Percentiles rank a stretch among this genome's conserved stretches.
phyloP scores from a whole-genome alignment of 2,888 invertebrate species.

The Drosophila kanekoi region DNA sequence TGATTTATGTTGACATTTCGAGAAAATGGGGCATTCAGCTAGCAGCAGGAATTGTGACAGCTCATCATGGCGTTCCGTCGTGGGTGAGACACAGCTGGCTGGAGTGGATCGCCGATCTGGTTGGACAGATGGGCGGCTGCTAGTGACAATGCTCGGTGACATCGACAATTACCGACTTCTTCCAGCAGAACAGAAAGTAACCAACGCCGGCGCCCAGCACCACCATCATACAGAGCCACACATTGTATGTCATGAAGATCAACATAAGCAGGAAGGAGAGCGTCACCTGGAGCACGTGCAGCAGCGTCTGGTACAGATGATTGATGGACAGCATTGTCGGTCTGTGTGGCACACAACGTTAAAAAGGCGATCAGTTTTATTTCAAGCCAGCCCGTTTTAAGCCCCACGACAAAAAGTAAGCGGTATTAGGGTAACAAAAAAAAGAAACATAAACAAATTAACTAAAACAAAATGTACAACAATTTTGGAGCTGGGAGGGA shows the following conservation, averaged over 20 bases:
- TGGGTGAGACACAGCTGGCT: slow-evolving; percentile 56
- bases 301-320: slow-evolving; percentile 93
- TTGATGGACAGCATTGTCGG: slow-evolving; percentile 93
- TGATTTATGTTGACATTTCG: slow-evolving; percentile 74
- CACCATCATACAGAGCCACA: slow-evolving; percentile 96
- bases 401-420: background rate
- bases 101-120: slow-evolving; percentile 33
- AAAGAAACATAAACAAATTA: slow-evolving; percentile 17
- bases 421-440: background rate
- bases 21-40: slow-evolving; percentile 74
- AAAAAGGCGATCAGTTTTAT: slow-evolving; percentile 11
- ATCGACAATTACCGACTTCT: slow-evolving; percentile 96
- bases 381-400: background rate
- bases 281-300: slow-evolving; percentile 95
- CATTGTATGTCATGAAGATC: slow-evolving; percentile 98
- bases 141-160: slow-evolving; percentile 98
- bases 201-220: slow-evolving; percentile 95
- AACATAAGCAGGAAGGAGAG: slow-evolving; percentile 97
- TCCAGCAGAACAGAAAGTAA: slow-evolving; percentile 98
- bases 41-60: slow-evolving; percentile 16
- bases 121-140: slow-evolving; percentile 73
- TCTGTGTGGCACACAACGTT: slow-evolving; percentile 85
- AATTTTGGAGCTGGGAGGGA: background rate
- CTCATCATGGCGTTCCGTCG: slow-evolving; percentile 27
- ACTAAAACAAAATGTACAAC: slow-evolving; percentile 8